Conservation (phyloP, 2,888 invertebrate genomes). For the Eristalis arbustorum region DNA sequence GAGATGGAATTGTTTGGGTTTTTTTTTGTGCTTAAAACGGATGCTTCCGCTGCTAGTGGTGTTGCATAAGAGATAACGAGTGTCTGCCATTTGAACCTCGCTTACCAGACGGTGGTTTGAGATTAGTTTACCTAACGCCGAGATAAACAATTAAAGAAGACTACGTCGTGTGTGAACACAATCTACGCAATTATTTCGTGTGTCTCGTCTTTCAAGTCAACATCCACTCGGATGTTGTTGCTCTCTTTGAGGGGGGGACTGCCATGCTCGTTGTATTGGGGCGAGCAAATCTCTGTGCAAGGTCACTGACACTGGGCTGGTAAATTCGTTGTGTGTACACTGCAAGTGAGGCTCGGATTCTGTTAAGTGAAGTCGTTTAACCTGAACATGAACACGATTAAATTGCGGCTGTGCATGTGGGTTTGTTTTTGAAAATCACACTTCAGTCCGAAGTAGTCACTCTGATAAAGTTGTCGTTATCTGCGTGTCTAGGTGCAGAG, state of each 20-base stretch:
- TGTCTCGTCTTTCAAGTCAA: neutral
- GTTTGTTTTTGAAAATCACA: neutral
- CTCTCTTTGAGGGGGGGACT: neutral
- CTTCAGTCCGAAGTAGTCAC: neutral
- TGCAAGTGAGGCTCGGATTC: neutral
- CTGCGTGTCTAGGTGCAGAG: too few relatives aligned
- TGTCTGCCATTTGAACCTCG: conserved; percentile 15
- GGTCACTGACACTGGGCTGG: conserved; percentile 1
- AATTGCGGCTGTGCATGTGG: neutral
- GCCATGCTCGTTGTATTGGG: neutral
- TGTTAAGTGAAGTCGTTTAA: neutral
- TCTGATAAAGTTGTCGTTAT: neutral
- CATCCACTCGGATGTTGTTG: neutral
- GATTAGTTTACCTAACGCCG: neutral
- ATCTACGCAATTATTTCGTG: neutral
- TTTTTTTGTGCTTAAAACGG: conserved; percentile 30
- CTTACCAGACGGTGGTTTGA: neutral
- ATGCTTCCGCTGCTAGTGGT: conserved; percentile 5
- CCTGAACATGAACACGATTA: neutral
- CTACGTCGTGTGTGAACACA: neutral
- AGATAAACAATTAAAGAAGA: conserved; percentile 15
- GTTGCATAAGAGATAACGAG: conserved; percentile 37
- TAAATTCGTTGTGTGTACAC: neutral
- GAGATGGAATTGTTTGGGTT: neutral
- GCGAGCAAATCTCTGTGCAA: neutral